phyloP scores from a whole-genome alignment of 1,140 invertebrate genomes.

The Bursaphelenchus mucronatus region DNA sequence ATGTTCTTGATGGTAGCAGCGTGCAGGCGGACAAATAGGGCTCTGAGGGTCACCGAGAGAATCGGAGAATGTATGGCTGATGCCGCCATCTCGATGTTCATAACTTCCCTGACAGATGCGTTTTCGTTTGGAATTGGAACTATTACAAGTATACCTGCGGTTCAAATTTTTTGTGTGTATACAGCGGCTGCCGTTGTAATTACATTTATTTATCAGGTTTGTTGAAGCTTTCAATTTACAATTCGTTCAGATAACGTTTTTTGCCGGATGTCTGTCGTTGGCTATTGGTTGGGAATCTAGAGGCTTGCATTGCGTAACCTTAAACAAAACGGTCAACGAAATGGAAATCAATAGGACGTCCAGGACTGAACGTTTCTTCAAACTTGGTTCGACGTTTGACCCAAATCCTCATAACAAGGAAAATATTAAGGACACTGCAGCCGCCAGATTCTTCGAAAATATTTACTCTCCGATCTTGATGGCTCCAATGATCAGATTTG shows the following conservation, averaged over 20 bases:
- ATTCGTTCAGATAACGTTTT: slow-evolving; percentile 53
- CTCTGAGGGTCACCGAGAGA: slow-evolving; percentile 34
- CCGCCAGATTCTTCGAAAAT: slow-evolving; percentile 55
- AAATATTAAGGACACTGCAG: slow-evolving; percentile 46
- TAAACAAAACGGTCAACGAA: slow-evolving; percentile 41
- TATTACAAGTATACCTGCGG: slow-evolving; percentile 62
- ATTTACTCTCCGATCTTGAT: slow-evolving; percentile 54
- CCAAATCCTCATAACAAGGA: slow-evolving; percentile 41
- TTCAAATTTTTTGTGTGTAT: slow-evolving; percentile 93
- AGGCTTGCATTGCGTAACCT: slow-evolving; percentile 50
- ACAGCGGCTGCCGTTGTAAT: slow-evolving; percentile 84
- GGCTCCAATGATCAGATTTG: slow-evolving; percentile 47
- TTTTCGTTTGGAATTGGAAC: slow-evolving; percentile 65
- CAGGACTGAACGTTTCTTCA: slow-evolving; percentile 38
- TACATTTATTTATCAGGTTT: slow-evolving; percentile 82
- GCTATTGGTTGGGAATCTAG: slow-evolving; percentile 48
- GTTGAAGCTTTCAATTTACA: slow-evolving; percentile 71
- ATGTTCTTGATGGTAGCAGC: slow-evolving; percentile 66
- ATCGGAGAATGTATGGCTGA: slow-evolving; percentile 61
- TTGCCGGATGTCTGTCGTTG: slow-evolving; percentile 48
- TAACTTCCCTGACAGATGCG: slow-evolving; percentile 65
- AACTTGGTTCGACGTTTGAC: slow-evolving; percentile 46
- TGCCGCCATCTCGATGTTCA: slow-evolving; percentile 64
- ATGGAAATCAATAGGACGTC: slow-evolving; percentile 18
- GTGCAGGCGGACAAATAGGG: slow-evolving; percentile 50